Percentiles rank a stretch among this genome's conserved stretches.
Evolutionary conservation across 2,113 vertebrate species (phyloP).

Genomic region (Clupea harengus): DNA sequence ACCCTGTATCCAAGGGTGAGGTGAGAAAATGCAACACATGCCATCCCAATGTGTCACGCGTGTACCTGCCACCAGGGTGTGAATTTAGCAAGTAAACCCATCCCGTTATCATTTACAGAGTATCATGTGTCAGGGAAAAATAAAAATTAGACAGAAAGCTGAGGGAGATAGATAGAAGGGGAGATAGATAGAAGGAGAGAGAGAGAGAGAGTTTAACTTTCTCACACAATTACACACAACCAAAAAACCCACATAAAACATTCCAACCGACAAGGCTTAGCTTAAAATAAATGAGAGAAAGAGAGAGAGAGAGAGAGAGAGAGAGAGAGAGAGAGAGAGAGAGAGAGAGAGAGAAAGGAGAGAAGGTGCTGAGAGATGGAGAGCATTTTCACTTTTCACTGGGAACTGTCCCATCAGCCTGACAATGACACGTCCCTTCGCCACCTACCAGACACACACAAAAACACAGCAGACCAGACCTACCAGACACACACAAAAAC

Average conservation of each 20-base stretch:
- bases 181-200: not conserved
- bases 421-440: not conserved
- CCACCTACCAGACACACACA: not conserved
- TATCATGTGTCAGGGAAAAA: not conserved
- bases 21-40: not conserved
- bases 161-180: not conserved
- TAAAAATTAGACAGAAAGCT: not conserved
- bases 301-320: not conserved
- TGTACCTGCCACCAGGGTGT: not conserved
- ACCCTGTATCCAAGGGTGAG: not conserved
- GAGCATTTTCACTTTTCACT: constrained; percentile 8
- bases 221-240: too few relatives aligned
- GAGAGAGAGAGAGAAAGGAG: not conserved
- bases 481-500: not conserved
- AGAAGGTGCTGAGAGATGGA: not conserved
- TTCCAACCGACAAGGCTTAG: too few relatives aligned
- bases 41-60: not conserved
- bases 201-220: not conserved
- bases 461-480: not conserved
- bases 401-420: not conserved
- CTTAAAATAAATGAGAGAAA: not conserved
- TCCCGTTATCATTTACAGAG: not conserved
- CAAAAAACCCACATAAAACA: too few relatives aligned
- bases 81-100: not conserved
- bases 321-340: not conserved